These are phyloP conservation scores for Heloderma charlesbogerti DNA, from an alignment of 2,113 vertebrate genomes.

Conservation along the genomic window DNA sequence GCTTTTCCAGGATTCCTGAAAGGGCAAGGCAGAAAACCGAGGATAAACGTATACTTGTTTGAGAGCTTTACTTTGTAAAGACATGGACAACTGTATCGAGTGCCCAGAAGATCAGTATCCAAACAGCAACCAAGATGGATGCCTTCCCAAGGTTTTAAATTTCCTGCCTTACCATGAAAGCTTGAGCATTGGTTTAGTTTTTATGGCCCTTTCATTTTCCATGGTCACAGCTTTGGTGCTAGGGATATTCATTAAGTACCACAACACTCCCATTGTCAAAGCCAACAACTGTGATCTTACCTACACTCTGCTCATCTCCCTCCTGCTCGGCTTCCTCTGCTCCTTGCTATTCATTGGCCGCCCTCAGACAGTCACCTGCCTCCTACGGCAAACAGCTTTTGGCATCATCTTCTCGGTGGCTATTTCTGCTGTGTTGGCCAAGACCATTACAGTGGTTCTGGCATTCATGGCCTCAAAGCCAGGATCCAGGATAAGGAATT, in stretches of 20 bases:
- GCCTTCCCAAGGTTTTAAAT: conserved; percentile 1
- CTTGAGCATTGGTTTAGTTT: not conserved
- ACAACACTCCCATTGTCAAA: conserved; percentile 1
- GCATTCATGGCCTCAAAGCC: not conserved
- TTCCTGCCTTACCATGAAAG: not conserved
- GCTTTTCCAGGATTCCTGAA: not conserved
- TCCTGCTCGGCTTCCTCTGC: conserved; percentile 15
- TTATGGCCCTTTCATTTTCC: not conserved
- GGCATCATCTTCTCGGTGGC: conserved; percentile 3
- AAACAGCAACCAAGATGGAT: not conserved
- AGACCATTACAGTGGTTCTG: conserved; percentile 2
- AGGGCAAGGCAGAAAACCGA: not conserved
- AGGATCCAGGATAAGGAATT: not conserved
- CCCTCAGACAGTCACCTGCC: not conserved
- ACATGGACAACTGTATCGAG: not conserved
- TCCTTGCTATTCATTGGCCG: conserved; percentile 13
- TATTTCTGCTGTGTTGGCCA: conserved; percentile 22
- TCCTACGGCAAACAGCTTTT: not conserved
- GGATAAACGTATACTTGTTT: not conserved
- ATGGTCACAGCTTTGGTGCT: not conserved
- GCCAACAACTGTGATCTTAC: conserved; percentile 3
- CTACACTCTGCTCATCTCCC: not conserved
- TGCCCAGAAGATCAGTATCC: conserved; percentile 10
- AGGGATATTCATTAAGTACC: not conserved
- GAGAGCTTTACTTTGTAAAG: not conserved